Base-by-base conservation (phyloP, 2,113 vertebrate species). In the Xiphias gladius region DNA sequence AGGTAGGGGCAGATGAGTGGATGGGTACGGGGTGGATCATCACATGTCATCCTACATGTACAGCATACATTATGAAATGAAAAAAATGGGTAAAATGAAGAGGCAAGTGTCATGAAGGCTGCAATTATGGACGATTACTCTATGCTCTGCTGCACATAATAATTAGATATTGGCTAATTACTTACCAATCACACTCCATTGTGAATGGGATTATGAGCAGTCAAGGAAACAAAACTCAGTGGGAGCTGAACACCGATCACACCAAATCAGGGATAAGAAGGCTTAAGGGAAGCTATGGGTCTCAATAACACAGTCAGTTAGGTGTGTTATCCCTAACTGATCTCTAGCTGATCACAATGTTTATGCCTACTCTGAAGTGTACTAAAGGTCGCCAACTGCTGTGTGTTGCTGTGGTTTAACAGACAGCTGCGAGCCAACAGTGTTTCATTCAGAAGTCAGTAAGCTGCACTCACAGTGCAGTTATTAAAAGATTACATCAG, bases 401-500 rank as follows among this genome's bases (percentile, higher is more conserved):
- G 57, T 79, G 52, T 64, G 68, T 74, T 67, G 68, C 41, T 69
- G 46, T 65, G 35, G 79, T 66, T 86, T 76, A 62, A 68, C 59
- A 72, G 77, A 75, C 72, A 77, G 66, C 84, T 64, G 77, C 35
- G 65, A 80, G 70, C 82, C 52, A 78, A 88, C 37, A 24, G 79
- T 64, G 82, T 65, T 86, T 54, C 81, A 68, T 74, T 88, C 68
- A 81, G 58, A 84, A 79, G 73, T 84, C 81, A 35, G 82, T 84
- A 79, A 81, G 79, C 79, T 85, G 73, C 66, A 82, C 86, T 89
- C 89, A 72, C 71, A 84, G 26, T 39, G 82, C 77, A 83, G 83
- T 92, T 90, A 90, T 94, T 89, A 93, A 91, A 85, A 89, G 88
- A 92, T 91, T 90, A 91, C 91, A 88, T 88, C 72, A 41, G 90